A percentile compares a stretch with the other conserved stretches of the same genome.
Evolutionary conservation across 2,113 vertebrate species (phyloP).

Genomic region (Athene noctua): DNA sequence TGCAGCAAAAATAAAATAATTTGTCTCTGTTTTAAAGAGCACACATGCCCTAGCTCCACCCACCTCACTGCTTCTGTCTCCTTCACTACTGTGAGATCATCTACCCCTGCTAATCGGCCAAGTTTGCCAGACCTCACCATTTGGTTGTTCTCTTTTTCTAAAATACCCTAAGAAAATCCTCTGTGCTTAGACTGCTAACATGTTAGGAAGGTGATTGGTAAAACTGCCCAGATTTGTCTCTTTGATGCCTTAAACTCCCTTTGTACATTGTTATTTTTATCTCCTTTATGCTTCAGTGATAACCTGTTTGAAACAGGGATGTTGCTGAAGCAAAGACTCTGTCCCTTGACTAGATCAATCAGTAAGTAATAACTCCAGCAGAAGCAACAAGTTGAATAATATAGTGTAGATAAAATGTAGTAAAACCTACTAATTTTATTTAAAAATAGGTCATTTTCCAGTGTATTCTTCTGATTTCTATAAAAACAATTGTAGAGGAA

Average conservation of each 20-base stretch:
- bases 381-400: neutral
- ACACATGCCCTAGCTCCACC: neutral
- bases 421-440: neutral
- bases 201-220: neutral
- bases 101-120: neutral
- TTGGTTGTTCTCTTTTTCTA: neutral
- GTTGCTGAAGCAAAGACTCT: neutral
- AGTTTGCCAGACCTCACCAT: neutral
- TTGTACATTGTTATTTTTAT: neutral
- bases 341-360: neutral
- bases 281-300: neutral
- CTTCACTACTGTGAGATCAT: neutral
- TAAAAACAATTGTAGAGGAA: neutral
- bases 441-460: neutral
- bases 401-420: neutral
- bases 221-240: neutral
- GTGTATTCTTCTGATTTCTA: neutral
- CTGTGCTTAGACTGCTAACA: neutral
- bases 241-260: neutral
- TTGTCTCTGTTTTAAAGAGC: neutral
- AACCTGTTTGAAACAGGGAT: neutral
- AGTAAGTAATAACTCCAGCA: neutral
- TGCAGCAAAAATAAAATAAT: neutral
- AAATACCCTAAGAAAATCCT: neutral
- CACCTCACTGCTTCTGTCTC: neutral